Evolutionary conservation across 2,113 vertebrate genomes (phyloP), one percentile per base, ranked within the genome.

Genomic region (Corythornis vintsioides): DNA sequence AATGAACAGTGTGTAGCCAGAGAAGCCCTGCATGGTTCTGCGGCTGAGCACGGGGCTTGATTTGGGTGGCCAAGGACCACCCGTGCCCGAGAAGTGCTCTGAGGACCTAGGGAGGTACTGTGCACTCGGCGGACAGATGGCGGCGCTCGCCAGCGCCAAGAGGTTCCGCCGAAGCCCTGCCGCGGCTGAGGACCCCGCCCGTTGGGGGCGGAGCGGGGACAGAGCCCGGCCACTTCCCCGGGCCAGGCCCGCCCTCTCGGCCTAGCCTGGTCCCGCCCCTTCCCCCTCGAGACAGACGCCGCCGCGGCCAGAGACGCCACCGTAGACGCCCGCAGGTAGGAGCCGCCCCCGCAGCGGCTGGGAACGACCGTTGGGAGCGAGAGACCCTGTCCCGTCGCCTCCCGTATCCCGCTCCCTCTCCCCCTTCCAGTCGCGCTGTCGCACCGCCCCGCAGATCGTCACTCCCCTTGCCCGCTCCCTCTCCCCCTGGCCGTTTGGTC

Each of bases 221-320:
- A 15, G 24, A 10, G n/a, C 33, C 33, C 33, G 59, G 35, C 25
- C 52, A 26, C 25, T 53, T 53, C 52, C 13, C 52, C 24, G 57
- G 57, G n/a, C n/a, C 21, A 13, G n/a, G n/a, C n/a, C 31, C n/a
- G 56, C 56, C 56, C n/a, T 8, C n/a, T 22, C 31, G 22, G 50
- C 29, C 22, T 52, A 18, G 28, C 28, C 28, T 15, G 20, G 1
- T 4, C 25, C 2, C 8, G 13, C 17, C 18, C 18, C 45, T 38
- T 38, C 38, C 38, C 38, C 38, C 38, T 38, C 38, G 9, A 38
- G 38, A 38, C 38, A 38, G 19, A 13, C 43, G 19, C 61, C 16
- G 7, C 22, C 25, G 42, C 31, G 5, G 38, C 35, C 3, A 5
- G 6, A 42, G 16, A 11, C 16, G 0, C 4, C 14, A 0, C 15